A percentile compares a stretch with the other conserved stretches of the same genome.
These are phyloP conservation scores for Synanthedon tipuliformis DNA, from an alignment of 2,888 invertebrate species.

Conservation along the genomic window DNA sequence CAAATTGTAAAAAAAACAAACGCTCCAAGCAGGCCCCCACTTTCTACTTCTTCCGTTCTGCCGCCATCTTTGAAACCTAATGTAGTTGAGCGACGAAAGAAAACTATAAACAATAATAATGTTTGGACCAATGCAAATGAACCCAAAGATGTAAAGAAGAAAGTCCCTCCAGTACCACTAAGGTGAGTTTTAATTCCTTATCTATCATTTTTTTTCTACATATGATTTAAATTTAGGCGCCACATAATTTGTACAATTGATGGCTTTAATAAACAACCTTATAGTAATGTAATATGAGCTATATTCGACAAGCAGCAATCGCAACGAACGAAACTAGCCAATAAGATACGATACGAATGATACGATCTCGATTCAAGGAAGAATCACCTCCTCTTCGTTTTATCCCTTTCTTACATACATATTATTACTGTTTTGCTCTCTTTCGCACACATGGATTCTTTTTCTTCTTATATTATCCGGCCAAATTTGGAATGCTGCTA, in stretches of 20 bases:
- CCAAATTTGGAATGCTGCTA: conserved; percentile 15
- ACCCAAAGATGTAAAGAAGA: conserved; percentile 25
- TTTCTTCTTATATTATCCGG: conserved; percentile 27
- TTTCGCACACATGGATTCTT: conserved; percentile 28
- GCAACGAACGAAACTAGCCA: no score
- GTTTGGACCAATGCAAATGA: conserved; percentile 51
- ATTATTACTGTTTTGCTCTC: conserved; percentile 5
- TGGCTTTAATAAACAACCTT: no score
- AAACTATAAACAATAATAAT: conserved; percentile 59
- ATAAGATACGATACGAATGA: no score
- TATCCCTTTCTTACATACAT: background rate
- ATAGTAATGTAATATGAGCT: no score
- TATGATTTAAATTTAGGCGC: background rate
- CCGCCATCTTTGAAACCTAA: conserved; percentile 50
- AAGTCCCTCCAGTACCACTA: conserved; percentile 24
- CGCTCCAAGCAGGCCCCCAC: conserved; percentile 17
- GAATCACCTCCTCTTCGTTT: background rate
- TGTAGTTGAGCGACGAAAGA: conserved; percentile 35
- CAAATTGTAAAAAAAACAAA: conserved; percentile 53
- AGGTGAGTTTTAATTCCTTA: conserved; percentile 28
- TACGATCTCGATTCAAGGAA: no score
- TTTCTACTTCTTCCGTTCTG: conserved; percentile 19
- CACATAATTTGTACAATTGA: no score
- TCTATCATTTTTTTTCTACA: background rate
- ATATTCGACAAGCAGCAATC: no score